These are phyloP conservation scores for Neomorphus geoffroyi DNA, from an alignment of 2,797 vertebrate species.

Conservation along the genomic window DNA sequence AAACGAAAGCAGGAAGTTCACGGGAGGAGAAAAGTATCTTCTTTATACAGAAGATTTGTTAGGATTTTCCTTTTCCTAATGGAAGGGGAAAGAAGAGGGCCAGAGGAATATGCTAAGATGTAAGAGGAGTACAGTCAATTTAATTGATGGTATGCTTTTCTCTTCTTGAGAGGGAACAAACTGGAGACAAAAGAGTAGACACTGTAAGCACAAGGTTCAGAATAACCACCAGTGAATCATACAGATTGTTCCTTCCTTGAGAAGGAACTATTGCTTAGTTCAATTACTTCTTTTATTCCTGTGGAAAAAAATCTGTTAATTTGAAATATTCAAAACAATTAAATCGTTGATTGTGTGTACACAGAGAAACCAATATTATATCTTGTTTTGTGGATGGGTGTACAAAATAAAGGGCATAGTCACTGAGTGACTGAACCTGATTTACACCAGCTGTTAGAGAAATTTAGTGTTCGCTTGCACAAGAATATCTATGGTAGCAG, in stretches of 20 bases:
- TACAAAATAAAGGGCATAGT: fast-evolving
- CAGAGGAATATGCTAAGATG: not conserved
- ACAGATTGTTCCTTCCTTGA: not conserved
- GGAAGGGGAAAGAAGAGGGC: not conserved
- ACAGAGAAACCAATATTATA: fast-evolving
- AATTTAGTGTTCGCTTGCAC: not conserved
- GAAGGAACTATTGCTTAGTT: not conserved
- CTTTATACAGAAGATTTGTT: not conserved
- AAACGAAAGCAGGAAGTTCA: not conserved
- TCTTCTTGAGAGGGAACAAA: not conserved
- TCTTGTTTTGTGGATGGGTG: not conserved
- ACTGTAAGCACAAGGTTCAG: not conserved
- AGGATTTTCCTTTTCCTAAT: not conserved
- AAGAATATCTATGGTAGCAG: not conserved
- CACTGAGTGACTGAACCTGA: not conserved
- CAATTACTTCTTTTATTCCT: not conserved
- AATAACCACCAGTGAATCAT: not conserved
- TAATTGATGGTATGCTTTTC: not conserved
- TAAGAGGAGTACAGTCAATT: not conserved
- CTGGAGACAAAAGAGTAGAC: not conserved
- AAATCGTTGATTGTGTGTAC: fast-evolving
- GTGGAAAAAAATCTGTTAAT: not conserved
- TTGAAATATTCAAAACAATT: not conserved
- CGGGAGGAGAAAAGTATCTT: fast-evolving
- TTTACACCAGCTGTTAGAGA: fast-evolving